Conservation (phyloP, 2,113 vertebrate species). For the Cygnus buccinator region DNA sequence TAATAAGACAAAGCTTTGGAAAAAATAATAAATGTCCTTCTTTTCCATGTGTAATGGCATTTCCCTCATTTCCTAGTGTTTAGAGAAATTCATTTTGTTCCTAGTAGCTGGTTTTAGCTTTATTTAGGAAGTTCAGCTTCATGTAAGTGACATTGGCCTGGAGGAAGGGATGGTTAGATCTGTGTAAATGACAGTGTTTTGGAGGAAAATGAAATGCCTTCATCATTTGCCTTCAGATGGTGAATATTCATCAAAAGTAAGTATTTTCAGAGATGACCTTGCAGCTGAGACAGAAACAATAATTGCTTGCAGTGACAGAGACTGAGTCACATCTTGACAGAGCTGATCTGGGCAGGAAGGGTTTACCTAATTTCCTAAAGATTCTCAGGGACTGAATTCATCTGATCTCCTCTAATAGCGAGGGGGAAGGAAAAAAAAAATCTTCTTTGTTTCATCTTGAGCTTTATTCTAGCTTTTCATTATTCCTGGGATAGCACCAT, state of each 20-base stretch:
- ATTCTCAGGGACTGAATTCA: background rate
- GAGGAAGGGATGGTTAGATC: background rate
- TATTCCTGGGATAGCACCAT: background rate
- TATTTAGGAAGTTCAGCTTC: background rate
- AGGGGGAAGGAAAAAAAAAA: background rate
- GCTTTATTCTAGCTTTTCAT: background rate
- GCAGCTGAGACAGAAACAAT: constrained; percentile 23
- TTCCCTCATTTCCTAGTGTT: background rate
- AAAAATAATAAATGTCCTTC: background rate
- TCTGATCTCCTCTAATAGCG: background rate
- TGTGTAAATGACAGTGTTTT: background rate
- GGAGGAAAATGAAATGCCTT: background rate
- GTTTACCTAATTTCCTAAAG: constrained; percentile 27
- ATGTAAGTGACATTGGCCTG: background rate
- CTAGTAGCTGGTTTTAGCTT: background rate
- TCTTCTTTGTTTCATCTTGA: background rate
- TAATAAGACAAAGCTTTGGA: background rate
- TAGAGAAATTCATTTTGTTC: background rate
- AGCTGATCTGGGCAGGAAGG: background rate
- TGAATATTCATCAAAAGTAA: background rate
- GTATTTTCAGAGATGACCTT: constrained; percentile 50
- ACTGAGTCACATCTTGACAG: constrained; percentile 16
- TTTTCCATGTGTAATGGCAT: background rate
- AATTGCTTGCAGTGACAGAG: background rate
- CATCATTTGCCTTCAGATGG: background rate